Evolutionary conservation across 53 echinoderm and acorn worm genomes (phyloP).

Genomic region (Holothuria leucospilota): DNA sequence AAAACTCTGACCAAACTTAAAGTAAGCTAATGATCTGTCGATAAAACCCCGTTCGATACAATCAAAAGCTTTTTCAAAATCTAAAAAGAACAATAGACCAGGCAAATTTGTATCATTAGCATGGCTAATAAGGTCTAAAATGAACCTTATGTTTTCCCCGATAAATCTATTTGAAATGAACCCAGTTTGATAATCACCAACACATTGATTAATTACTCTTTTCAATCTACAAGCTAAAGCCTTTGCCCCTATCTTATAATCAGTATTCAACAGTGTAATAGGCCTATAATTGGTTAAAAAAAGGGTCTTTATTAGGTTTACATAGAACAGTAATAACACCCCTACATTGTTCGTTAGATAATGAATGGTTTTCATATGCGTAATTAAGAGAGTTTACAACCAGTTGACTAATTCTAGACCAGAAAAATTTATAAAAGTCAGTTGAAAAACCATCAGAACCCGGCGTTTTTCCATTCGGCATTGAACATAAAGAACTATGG

Average conservation of each 20-base stretch:
- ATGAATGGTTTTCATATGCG: slow-evolving; percentile 52
- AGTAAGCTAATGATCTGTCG: slow-evolving; percentile 26
- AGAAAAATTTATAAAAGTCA: slow-evolving; percentile 66
- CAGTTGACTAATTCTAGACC: slow-evolving; percentile 49
- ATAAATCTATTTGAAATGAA: slow-evolving; percentile 50
- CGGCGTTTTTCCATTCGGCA: slow-evolving; percentile 65
- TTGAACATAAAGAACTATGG: slow-evolving; percentile 60
- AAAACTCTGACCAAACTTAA: slow-evolving; percentile 32
- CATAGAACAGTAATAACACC: slow-evolving; percentile 61
- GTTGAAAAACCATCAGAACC: slow-evolving; percentile 65
- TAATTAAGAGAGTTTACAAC: slow-evolving; percentile 50
- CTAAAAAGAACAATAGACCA: too few species aligned
- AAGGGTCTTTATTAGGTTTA: too few species aligned
- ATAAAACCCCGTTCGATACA: slow-evolving; percentile 5
- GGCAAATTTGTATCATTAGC: too few species aligned
- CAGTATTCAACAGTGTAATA: too few species aligned
- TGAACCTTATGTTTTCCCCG: slow-evolving; percentile 63
- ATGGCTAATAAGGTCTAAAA: slow-evolving; percentile 43
- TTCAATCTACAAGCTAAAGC: slow-evolving; percentile 56
- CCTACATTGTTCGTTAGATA: slow-evolving; percentile 56
- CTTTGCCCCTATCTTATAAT: slow-evolving; percentile 67
- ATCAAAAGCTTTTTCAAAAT: too few species aligned
- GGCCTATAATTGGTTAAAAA: slow-evolving; percentile 28
- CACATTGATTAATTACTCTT: slow-evolving; percentile 44
- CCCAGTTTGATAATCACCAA: slow-evolving; percentile 68